Base-by-base conservation (phyloP, 2,888 invertebrate species). In the Apantesis nais region DNA sequence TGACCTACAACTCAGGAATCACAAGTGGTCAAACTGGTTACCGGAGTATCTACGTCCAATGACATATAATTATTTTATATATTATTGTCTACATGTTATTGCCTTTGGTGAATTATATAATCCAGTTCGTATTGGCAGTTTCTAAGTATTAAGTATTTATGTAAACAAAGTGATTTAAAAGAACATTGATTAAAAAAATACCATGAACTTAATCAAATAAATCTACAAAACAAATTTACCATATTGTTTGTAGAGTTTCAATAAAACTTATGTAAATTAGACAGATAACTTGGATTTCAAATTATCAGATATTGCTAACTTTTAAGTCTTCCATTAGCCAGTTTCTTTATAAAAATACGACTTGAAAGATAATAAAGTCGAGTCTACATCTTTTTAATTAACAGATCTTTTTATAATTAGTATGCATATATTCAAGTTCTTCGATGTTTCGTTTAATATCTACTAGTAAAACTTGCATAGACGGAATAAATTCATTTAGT, bases 291-390 rank as follows among this genome's bases (percentile, higher is more conserved):
- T 55, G 37, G 7, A 66, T 58, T 25, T 66, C 19, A 55, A 66
- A 55, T 39, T 37, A 11, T 25, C 25, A 29, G 19, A 9, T 29
- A 55, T 55, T 55, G 19, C 64, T 31, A 60, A 60, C n/a, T 31
- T 48, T 37, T 9, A 58, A 22, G 25, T 60, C 9, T 78, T 70
- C 58, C 71, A 74, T 76, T 67, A 55, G 74, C 68, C 71, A 77
- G 69, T 67, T 73, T 74, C 73, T 68, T 70, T 70, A 69, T 70
- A 69, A 52, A 68, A 76, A 68, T 72, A 73, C 68, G 64, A 66
- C 70, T 67, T 72, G 75, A 37, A 66, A 75, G 74, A 79, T 80
- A 78, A 77, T 72, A 68, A 73, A 72, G 70, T 76, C 19, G 72
- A 76, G 70, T 77, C 62, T 68, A 63, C 25, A 66, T 48, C 48